phyloP scores from a whole-genome alignment of 2,113 vertebrate species.

The Asarcornis scutulata region DNA sequence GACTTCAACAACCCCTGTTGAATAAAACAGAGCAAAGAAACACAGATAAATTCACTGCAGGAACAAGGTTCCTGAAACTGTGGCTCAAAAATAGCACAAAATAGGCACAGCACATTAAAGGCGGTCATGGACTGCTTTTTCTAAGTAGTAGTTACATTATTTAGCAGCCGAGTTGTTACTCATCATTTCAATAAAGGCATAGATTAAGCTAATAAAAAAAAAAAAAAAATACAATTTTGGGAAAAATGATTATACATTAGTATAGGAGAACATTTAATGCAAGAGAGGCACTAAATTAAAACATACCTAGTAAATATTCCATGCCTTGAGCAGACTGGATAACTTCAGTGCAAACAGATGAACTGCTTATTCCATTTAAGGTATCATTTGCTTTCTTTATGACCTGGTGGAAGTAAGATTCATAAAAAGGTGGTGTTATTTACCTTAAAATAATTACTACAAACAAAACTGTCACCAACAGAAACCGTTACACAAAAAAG shows the following conservation, averaged over 20 bases:
- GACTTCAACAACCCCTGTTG: slow-evolving; percentile 93
- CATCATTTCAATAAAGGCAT: background rate
- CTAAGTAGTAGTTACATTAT: background rate
- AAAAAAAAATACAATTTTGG: background rate
- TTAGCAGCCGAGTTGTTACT: background rate
- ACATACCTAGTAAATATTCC: slow-evolving; percentile 97
- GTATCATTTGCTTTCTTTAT: slow-evolving; percentile 97
- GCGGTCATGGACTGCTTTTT: accelerated
- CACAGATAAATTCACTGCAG: background rate
- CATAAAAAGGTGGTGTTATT: background rate
- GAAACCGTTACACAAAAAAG: background rate
- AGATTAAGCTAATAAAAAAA: background rate
- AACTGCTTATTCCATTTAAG: slow-evolving; percentile 97
- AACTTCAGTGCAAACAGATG: slow-evolving; percentile 96
- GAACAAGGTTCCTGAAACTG: background rate
- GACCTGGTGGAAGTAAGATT: slow-evolving; percentile 79
- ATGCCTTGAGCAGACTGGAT: slow-evolving; percentile 98
- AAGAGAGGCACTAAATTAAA: background rate
- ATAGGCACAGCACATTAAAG: background rate
- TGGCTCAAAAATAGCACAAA: background rate
- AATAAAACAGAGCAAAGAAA: background rate
- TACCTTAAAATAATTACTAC: background rate
- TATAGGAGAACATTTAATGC: background rate
- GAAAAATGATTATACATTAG: background rate
- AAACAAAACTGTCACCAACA: background rate